Percentiles rank a stretch among this genome's conserved stretches.
Evolutionary conservation across 1,140 invertebrate species (phyloP).

Genomic region (Cryptotermes secundus): DNA sequence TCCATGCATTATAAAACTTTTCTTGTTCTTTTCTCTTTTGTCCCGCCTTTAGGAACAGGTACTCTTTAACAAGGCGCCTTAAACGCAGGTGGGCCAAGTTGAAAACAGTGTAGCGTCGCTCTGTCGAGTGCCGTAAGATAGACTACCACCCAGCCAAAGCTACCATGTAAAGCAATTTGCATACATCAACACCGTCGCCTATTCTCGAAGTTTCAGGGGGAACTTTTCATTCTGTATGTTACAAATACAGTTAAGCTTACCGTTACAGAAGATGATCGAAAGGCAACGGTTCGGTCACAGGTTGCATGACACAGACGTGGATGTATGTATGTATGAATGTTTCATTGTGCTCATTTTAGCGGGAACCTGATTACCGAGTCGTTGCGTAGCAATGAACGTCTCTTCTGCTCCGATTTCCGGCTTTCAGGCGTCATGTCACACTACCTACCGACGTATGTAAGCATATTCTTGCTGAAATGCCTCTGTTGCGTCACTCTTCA

Average conservation of each 20-base stretch:
- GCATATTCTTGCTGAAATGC: no score
- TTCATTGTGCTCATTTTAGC: no score
- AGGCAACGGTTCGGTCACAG: no score
- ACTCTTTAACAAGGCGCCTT: not conserved
- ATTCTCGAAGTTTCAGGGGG: not conserved
- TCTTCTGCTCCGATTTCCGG: no score
- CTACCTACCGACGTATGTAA: no score
- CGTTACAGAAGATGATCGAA: not conserved
- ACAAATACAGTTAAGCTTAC: not conserved
- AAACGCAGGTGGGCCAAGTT: not conserved
- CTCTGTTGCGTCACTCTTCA: no score
- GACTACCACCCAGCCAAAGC: not conserved
- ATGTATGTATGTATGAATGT: no score
- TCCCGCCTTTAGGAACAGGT: not conserved
- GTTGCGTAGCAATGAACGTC: no score
- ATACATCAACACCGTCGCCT: not conserved
- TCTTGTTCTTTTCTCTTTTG: not conserved
- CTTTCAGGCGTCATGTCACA: no score
- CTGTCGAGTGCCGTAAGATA: not conserved
- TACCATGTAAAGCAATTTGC: not conserved
- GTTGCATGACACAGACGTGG: no score
- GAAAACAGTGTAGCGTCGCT: not conserved
- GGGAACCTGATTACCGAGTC: no score
- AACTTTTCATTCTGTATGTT: not conserved
- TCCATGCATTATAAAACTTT: slow-evolving; percentile 5